Evolutionary conservation across 2,888 invertebrate genomes (phyloP).

Genomic region (Coenonympha arcania): DNA sequence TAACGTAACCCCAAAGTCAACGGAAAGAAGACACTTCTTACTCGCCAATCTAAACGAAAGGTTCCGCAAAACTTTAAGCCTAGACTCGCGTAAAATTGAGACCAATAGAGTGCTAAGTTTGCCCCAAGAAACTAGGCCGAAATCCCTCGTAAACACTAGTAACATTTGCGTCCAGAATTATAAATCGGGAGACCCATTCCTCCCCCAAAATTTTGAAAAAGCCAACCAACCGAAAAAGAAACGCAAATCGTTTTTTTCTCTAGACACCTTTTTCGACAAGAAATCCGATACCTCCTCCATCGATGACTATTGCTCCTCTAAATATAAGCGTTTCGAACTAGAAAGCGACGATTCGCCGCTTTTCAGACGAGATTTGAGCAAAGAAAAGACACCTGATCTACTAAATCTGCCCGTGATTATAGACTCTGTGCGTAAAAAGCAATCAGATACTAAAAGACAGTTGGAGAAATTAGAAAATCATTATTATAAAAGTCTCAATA

Average conservation of each 20-base stretch:
- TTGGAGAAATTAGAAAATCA: constrained; percentile 68
- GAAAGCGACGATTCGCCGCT: constrained; percentile 69
- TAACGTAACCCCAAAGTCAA: constrained; percentile 65
- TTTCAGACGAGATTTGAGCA: constrained; percentile 50
- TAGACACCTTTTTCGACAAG: constrained; percentile 71
- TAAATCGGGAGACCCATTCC: constrained; percentile 49
- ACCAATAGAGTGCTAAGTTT: constrained; percentile 54
- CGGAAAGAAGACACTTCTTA: constrained; percentile 59
- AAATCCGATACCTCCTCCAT: constrained; percentile 68
- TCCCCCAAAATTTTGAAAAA: constrained; percentile 57
- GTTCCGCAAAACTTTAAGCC: constrained; percentile 67
- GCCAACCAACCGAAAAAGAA: constrained; percentile 62
- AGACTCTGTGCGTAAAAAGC: constrained; percentile 64
- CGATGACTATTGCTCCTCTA: constrained; percentile 69
- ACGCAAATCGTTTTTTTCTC: constrained; percentile 67
- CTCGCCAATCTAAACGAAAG: constrained; percentile 66
- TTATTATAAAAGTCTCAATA: constrained; percentile 62
- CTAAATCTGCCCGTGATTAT: constrained; percentile 65
- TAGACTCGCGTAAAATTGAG: constrained; percentile 65
- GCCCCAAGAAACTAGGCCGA: constrained; percentile 58
- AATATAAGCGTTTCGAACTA: constrained; percentile 68
- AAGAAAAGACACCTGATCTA: constrained; percentile 63
- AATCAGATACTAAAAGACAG: constrained; percentile 62
- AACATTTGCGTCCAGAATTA: constrained; percentile 58
- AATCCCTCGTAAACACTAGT: constrained; percentile 63